phyloP scores from a whole-genome alignment of 1,140 invertebrate species.

The Marisa cornuarietis region DNA sequence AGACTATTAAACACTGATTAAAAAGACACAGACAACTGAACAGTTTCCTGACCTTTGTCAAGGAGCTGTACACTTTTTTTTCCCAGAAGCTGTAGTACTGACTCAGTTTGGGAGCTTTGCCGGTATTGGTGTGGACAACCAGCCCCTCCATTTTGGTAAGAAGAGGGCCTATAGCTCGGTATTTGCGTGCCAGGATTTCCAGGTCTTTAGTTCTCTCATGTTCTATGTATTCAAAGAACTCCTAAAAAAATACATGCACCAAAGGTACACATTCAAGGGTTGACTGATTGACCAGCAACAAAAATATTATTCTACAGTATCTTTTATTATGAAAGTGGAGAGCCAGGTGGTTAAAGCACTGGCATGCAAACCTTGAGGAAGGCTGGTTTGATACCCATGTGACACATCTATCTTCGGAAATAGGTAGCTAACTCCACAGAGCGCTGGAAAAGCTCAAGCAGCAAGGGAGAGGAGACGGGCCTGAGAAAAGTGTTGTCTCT shows the following conservation, averaged over 20 bases:
- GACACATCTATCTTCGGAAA: no score
- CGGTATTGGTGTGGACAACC: constrained; percentile 66
- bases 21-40: no score
- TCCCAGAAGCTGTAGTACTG: constrained; percentile 69
- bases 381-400: no score
- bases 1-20: no score
- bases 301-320: not conserved
- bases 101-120: constrained; percentile 63
- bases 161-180: constrained; percentile 78
- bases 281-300: not conserved
- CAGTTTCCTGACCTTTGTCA: constrained; percentile 55
- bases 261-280: constrained; percentile 8
- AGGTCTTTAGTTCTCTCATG: constrained; percentile 75
- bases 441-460: no score
- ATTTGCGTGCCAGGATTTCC: constrained; percentile 74
- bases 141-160: constrained; percentile 83
- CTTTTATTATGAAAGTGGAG: not conserved
- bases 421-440: no score
- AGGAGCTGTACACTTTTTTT: constrained; percentile 63
- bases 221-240: constrained; percentile 77
- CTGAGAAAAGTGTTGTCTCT: no score
- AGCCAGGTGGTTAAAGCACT: no score
- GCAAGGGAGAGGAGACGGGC: no score
- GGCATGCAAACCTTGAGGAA: no score
- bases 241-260: constrained; percentile 67